These are phyloP conservation scores for Drosophila auraria DNA, from an alignment of 1,140 invertebrate species.

Conservation along the genomic window DNA sequence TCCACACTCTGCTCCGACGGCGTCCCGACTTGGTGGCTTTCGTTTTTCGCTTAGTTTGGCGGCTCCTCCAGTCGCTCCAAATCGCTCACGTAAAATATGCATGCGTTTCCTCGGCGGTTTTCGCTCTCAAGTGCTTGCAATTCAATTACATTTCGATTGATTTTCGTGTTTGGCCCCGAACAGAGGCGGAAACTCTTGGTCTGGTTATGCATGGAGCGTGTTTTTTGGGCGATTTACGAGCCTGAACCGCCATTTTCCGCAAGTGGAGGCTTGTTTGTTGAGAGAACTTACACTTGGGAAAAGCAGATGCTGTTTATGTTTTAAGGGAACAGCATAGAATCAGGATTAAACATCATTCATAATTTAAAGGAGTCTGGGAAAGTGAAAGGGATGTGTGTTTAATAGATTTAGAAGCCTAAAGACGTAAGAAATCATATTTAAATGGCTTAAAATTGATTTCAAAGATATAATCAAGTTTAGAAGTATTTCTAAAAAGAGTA, in stretches of 20 bases:
- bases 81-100: constrained; percentile 82
- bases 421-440: no score
- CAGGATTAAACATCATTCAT: no score
- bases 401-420: no score
- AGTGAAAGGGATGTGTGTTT: no score
- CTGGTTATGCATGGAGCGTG: constrained; percentile 21
- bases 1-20: constrained; percentile 28
- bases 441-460: no score
- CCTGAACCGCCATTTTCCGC: constrained; percentile 20
- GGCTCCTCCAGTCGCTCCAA: constrained; percentile 35
- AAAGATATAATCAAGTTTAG: not conserved
- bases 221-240: constrained; percentile 46
- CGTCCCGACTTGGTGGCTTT: constrained; percentile 25
- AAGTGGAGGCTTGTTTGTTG: constrained; percentile 6
- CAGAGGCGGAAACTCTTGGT: constrained; percentile 16
- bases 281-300: not conserved
- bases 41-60: constrained; percentile 5
- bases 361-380: no score
- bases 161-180: constrained; percentile 70
- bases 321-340: not conserved
- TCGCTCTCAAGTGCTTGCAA: constrained; percentile 79
- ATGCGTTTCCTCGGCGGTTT: constrained; percentile 78
- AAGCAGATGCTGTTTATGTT: not conserved
- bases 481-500: no score
- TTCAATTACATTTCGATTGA: constrained; percentile 82